Evolutionary conservation across 2,888 invertebrate genomes (phyloP).

Genomic region (Drymonia ruficornis): DNA sequence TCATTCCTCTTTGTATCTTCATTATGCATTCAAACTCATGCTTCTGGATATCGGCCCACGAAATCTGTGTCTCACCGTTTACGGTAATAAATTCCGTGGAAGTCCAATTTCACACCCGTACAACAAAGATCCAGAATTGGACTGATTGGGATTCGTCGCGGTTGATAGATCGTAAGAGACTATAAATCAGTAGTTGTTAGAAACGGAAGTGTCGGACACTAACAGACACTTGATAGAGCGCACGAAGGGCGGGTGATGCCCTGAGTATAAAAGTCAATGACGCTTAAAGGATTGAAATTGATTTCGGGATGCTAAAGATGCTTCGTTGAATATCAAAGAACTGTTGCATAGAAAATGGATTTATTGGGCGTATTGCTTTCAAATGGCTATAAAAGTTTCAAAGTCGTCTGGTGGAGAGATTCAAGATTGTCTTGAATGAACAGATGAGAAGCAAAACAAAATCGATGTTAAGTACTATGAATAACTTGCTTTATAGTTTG

Average conservation of each 20-base stretch:
- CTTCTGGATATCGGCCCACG: slow-evolving; percentile 26
- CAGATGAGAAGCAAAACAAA: slow-evolving; percentile 3
- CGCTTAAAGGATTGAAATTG: slow-evolving; percentile 24
- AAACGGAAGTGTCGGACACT: slow-evolving; percentile 49
- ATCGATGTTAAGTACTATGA: neutral
- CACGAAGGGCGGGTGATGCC: slow-evolving; percentile 31
- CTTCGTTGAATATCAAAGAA: slow-evolving; percentile 19
- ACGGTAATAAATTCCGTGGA: slow-evolving; percentile 30
- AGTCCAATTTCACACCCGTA: slow-evolving; percentile 45
- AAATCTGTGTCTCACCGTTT: slow-evolving; percentile 24
- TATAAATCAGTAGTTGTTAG: slow-evolving; percentile 61
- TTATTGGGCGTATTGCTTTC: slow-evolving; percentile 26
- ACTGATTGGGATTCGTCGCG: slow-evolving; percentile 65
- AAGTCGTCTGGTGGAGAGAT: slow-evolving; percentile 27
- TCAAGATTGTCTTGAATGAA: slow-evolving; percentile 13
- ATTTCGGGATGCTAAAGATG: slow-evolving; percentile 23
- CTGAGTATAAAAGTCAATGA: slow-evolving; percentile 20
- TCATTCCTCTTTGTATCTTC: slow-evolving; percentile 43
- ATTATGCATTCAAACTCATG: slow-evolving; percentile 48
- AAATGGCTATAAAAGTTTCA: slow-evolving; percentile 27
- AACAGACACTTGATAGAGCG: slow-evolving; percentile 38
- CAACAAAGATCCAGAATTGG: slow-evolving; percentile 47
- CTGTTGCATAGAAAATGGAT: slow-evolving; percentile 18
- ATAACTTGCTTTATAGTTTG: neutral
- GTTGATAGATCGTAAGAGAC: slow-evolving; percentile 56